These are phyloP conservation scores for Dasypogon diadema DNA, from an alignment of 2,888 invertebrate species.

Conservation along the genomic window DNA sequence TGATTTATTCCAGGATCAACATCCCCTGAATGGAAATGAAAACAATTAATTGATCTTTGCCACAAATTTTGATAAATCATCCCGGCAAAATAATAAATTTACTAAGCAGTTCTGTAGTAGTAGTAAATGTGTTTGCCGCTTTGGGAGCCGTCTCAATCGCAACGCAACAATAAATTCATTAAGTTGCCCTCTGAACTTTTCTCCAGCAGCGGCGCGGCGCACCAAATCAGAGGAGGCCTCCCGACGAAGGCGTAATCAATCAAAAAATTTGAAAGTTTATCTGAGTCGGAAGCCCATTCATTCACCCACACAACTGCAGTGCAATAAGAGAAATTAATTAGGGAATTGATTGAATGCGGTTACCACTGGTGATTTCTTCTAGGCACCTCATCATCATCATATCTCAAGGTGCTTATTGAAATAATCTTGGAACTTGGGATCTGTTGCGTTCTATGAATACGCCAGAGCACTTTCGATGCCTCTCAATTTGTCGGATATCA, in stretches of 20 bases:
- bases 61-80: constrained; percentile 49
- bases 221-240: not conserved
- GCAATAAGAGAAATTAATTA: constrained; percentile 49
- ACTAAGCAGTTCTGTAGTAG: constrained; percentile 19
- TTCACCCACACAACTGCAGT: constrained; percentile 21
- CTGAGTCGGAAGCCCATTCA: constrained; percentile 34
- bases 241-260: constrained; percentile 23
- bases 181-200: constrained; percentile 44
- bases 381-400: not conserved
- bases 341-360: constrained; percentile 40
- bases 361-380: constrained; percentile 20
- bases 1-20: constrained; percentile 34
- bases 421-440: not conserved
- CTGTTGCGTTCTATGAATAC: constrained; percentile 4
- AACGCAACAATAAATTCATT: constrained; percentile 40
- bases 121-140: constrained; percentile 1
- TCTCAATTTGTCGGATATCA: constrained; percentile 43
- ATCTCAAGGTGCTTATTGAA: not conserved
- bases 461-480: constrained; percentile 31
- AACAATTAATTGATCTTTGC: constrained; percentile 50
- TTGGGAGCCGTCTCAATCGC: constrained; percentile 6
- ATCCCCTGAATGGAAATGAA: constrained; percentile 46
- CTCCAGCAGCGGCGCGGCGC: not conserved
- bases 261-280: constrained; percentile 47
- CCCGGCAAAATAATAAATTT: constrained; percentile 37